Evolutionary conservation across 2,888 invertebrate genomes (phyloP).

Genomic region (Drosophila rellima): DNA sequence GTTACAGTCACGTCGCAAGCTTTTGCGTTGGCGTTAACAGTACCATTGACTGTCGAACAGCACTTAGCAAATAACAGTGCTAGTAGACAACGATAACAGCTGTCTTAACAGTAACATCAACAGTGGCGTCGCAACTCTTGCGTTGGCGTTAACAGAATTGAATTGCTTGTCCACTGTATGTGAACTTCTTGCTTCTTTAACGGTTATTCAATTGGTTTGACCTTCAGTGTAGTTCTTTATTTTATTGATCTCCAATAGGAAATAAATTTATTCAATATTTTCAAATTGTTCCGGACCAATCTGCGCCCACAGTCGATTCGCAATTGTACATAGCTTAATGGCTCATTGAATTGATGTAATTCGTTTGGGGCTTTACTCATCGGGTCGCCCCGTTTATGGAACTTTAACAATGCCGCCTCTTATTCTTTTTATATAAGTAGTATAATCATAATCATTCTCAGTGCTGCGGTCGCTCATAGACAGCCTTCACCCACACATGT

Average conservation of each 20-base stretch:
- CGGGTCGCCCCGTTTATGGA: conserved; percentile 66
- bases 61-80: neutral
- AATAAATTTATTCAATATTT: conserved; percentile 12
- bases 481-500: conserved; percentile 74
- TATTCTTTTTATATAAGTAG: conserved; percentile 36
- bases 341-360: conserved; percentile 67
- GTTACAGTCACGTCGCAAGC: conserved; percentile 11
- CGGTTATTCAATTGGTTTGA: conserved; percentile 36
- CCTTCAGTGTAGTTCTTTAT: conserved; percentile 32
- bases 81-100: neutral
- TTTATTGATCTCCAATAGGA: conserved; percentile 19
- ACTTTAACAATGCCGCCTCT: conserved; percentile 55
- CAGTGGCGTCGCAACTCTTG: conserved; percentile 24
- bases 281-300: conserved; percentile 15
- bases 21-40: conserved; percentile 21
- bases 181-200: conserved; percentile 9
- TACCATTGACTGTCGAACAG: neutral
- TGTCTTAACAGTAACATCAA: conserved; percentile 1
- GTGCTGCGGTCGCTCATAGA: conserved; percentile 43
- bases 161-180: conserved; percentile 7
- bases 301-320: conserved; percentile 38
- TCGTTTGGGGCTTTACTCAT: conserved; percentile 60
- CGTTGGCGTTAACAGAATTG: conserved; percentile 44
- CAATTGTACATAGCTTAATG: conserved; percentile 56
- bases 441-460: conserved; percentile 40